Conservation (phyloP, 64 coral and sea anemone species). For the Acropora tenuis region DNA sequence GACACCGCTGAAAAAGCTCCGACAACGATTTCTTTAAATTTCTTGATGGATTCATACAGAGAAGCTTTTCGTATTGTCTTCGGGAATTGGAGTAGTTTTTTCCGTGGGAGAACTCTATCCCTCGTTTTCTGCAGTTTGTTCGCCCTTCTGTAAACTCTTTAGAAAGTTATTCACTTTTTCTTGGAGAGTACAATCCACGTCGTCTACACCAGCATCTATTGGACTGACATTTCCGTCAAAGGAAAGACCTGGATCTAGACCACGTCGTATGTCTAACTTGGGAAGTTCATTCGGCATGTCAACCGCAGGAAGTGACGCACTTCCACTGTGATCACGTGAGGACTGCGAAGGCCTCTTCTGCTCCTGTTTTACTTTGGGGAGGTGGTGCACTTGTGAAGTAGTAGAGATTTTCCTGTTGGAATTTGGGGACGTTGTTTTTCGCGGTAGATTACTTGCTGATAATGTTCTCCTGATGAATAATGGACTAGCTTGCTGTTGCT, state of each 20-base stretch:
- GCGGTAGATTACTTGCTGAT: neutral
- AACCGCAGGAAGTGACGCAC: neutral
- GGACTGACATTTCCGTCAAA: neutral
- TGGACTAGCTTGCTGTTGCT: neutral
- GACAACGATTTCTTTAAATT: neutral
- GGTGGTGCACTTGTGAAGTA: neutral
- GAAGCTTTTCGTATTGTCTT: neutral
- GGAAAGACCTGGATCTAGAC: neutral
- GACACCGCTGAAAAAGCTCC: no score
- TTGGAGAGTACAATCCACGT: conserved; percentile 31
- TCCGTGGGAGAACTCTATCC: neutral
- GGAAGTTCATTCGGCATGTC: conserved; percentile 22
- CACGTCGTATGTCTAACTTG: neutral
- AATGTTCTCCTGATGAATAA: conserved; percentile 16
- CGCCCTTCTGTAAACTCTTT: conserved; percentile 7
- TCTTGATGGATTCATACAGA: neutral
- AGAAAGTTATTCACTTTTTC: conserved; percentile 44
- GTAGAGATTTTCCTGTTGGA: conserved; percentile 1
- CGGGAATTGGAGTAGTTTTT: neutral
- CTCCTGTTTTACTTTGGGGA: neutral
- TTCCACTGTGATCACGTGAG: conserved; percentile 11
- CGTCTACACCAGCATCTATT: neutral
- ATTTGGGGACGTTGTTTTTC: neutral
- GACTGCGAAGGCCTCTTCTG: neutral
- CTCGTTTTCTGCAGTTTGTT: neutral